Conservation (phyloP, 2,888 invertebrate genomes). For the Callimorpha dominula region DNA sequence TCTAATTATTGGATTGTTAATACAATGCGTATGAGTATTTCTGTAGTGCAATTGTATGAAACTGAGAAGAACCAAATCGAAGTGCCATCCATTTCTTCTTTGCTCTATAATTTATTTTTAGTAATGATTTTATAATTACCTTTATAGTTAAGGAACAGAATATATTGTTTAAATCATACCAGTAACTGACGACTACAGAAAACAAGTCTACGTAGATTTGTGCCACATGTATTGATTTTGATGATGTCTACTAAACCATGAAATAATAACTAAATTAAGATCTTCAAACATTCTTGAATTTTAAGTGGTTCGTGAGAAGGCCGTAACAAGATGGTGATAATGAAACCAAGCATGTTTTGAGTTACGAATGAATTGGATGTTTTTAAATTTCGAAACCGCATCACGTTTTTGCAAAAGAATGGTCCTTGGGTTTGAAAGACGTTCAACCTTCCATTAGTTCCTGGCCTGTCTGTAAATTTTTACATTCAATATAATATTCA, state of each 20-base stretch:
- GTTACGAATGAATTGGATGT: neutral
- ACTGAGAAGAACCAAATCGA: neutral
- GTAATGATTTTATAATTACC: too few species aligned
- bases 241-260: neutral
- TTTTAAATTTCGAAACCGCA: constrained; percentile 4
- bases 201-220: neutral
- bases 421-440: neutral
- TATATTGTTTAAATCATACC: neutral
- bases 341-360: constrained; percentile 2
- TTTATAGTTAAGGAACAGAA: too few species aligned
- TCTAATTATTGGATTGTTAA: neutral
- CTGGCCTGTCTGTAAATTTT: neutral
- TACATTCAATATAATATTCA: constrained; percentile 3
- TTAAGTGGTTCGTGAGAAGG: constrained; percentile 5
- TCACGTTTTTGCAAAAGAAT: constrained; percentile 2
- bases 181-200: neutral
- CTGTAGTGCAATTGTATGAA: neutral
- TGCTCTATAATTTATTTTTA: too few species aligned
- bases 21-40: neutral
- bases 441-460: neutral
- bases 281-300: neutral
- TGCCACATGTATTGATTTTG: neutral
- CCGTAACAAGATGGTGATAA: neutral
- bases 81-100: too few species aligned
- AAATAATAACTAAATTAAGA: neutral